Evolutionary conservation across 2,797 vertebrate species (phyloP), one percentile per base, ranked within the genome.

Genomic region (Perdix hodgsoniae): DNA sequence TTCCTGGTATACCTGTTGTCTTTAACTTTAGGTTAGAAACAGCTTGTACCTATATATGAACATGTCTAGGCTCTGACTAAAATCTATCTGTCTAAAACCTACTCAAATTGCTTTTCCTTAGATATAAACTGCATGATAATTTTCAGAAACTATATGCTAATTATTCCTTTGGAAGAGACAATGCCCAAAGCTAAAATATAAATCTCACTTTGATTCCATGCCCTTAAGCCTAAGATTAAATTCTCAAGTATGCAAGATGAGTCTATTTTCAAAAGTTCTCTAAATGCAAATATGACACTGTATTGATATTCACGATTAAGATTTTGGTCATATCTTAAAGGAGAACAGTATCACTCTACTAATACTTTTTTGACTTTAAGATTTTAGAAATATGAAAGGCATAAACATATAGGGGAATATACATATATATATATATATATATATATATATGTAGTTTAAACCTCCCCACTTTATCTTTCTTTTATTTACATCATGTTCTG

Each of bases 1-100:
- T 79, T 54, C 29, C 10, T 10, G 22, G 16, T 35, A 8, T 52
- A 44, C 49, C 35, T 3, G 2, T 33, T 88, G 44, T n/a, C 26
- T 88, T 75, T 90, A 79, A 35, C n/a, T 81, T 88, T 50, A 70
- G 44, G 31, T 82, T 45, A 86, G 37, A 44, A 91, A 64, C 47
- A 79, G 16, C 23, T 90, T 84, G 57, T 91, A 81, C 15, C 27
- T 61, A 22, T n/a, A 61, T 13, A 11, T 39, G 52, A 93, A 80
- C 8, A 21, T 21, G 10, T 26, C 31, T 67, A 49, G 9, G 13
- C 14, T 84, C 31, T 86, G 31, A 40, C 37, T 84, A 81, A 95
- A 84, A 79, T 7, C 5, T 76, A 52, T 49, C 21, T 61, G 27
- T 54, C 27, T 54, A 54, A 31, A 54, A 54, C 16, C 10, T 31